Base-by-base conservation (phyloP, 2,888 invertebrate genomes). In the Neoascia interrupta region DNA sequence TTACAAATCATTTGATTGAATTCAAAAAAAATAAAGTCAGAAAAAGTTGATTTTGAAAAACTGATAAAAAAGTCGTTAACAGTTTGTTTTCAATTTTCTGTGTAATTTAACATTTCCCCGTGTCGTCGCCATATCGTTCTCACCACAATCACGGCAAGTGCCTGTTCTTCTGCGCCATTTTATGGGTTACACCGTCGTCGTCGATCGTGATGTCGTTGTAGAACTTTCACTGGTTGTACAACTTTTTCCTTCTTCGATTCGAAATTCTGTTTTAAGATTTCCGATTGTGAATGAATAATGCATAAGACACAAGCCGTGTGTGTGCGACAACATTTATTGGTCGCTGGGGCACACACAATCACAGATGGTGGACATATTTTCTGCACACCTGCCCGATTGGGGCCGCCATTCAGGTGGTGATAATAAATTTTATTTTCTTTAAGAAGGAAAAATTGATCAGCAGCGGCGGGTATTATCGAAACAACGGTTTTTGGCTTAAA, bases 161-260 rank as follows among this genome's bases (percentile, higher is more conserved):
- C 15, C 10, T 45, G 19, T 34, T 60, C n/a, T 39, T 18, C 36
- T 36, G 11, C 6, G 6, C 10, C 16, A 51, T 53, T 75, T 56
- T 56, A 39, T 63, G 51, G 39, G 41, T 49, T 69, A 68, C 26
- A 26, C 15, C 68, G 41, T 68, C 19, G 28, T 54, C 19, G n/a
- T n/a, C n/a, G n/a, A n/a, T n/a, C n/a, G 41, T 75, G 11, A 31
- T 23, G 58, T 31, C 64, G 72, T 43, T 21, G 58, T 31, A 72
- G 72, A 79, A 79, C 76, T 79, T 79, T 79, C 76, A 79, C 76
- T 79, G 66, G 66, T 37, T 66, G 53, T 66, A 72, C 72, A 60
- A 66, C 72, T 66, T 76, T 76, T 72, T 72, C 76, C 36, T 28
- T 60, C 41, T 60, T 60, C 43, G 43, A 61, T 61, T 76, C 58